phyloP scores from a whole-genome alignment of 2,113 vertebrate species.

The Callocephalon fimbriatum region DNA sequence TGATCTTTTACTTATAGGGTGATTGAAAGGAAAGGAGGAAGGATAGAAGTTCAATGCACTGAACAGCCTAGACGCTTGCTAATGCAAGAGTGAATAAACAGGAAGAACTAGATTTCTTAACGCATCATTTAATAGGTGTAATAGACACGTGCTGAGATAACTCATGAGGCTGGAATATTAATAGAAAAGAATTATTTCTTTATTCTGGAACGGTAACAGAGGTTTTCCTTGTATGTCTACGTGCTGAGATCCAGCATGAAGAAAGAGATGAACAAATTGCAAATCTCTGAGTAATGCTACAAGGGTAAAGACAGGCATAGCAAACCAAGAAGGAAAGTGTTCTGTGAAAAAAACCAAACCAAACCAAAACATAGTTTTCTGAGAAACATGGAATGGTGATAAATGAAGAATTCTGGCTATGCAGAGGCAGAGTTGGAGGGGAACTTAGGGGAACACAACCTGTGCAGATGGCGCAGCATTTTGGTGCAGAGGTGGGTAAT shows the following conservation, averaged over 20 bases:
- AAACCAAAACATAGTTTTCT: neutral
- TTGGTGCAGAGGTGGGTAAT: neutral
- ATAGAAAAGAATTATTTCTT: neutral
- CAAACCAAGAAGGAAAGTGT: neutral
- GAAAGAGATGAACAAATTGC: neutral
- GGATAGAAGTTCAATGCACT: neutral
- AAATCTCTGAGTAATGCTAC: neutral
- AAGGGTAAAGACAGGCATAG: neutral
- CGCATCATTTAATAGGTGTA: neutral
- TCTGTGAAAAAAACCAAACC: neutral
- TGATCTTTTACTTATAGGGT: neutral
- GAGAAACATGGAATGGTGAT: neutral
- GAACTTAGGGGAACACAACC: accelerated
- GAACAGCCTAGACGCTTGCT: neutral
- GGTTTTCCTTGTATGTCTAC: neutral
- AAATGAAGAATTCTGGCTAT: neutral
- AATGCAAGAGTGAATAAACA: constrained; percentile 24
- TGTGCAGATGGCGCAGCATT: neutral
- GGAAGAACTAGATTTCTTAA: constrained; percentile 10
- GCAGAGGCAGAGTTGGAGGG: neutral
- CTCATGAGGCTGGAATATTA: constrained; percentile 26
- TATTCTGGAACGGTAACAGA: neutral
- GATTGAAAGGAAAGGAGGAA: neutral
- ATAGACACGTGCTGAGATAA: neutral
- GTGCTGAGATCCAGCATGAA: neutral